Evolutionary conservation across 2,113 vertebrate genomes (phyloP).

Genomic region (Myotis yumanensis): DNA sequence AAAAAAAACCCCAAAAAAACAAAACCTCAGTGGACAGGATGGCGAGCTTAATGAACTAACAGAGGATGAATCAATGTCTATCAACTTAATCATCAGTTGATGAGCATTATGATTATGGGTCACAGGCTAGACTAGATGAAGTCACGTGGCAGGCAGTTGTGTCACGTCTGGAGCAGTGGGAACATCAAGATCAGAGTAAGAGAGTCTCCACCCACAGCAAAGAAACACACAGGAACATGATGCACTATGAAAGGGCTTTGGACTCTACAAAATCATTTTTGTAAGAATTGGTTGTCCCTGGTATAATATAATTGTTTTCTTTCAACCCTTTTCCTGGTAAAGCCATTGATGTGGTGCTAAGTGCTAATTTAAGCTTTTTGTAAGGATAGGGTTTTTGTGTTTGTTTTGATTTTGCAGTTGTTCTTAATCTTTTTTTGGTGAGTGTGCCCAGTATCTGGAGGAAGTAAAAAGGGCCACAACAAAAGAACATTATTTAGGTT

Average conservation of each 20-base stretch:
- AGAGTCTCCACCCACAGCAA: neutral
- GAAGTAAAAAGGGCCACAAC: neutral
- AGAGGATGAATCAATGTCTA: constrained; percentile 62
- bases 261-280: neutral
- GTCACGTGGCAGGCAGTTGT: neutral
- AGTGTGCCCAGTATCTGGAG: neutral
- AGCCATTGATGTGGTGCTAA: neutral
- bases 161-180: neutral
- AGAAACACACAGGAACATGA: neutral
- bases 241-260: neutral
- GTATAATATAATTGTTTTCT: neutral
- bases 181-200: neutral
- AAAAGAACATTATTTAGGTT: neutral
- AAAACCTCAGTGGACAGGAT: constrained; percentile 1
- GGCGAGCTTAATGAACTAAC: constrained; percentile 47
- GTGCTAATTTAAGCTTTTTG: neutral
- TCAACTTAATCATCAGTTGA: constrained; percentile 66
- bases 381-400: neutral
- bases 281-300: neutral
- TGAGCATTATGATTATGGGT: constrained; percentile 66
- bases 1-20: neutral
- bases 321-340: neutral
- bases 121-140: constrained; percentile 59
- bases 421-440: neutral
- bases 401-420: neutral